Percentiles rank a stretch among this genome's conserved stretches.
These are phyloP conservation scores for Enteromius mattozi DNA, from an alignment of 2,797 vertebrate genomes.

Conservation along the genomic window DNA sequence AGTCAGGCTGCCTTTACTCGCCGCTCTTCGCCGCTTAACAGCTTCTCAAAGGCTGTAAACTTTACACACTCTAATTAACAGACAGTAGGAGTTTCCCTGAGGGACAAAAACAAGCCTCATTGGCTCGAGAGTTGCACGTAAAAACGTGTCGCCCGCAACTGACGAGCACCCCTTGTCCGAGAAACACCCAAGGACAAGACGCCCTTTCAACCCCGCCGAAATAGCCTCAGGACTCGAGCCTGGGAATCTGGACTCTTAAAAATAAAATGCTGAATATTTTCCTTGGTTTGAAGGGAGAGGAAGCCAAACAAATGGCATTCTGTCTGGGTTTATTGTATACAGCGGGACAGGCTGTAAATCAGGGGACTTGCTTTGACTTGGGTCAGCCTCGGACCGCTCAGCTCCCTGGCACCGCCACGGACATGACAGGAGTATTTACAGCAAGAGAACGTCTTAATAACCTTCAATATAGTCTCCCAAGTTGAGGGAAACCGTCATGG, in stretches of 20 bases:
- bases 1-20: constrained; percentile 73
- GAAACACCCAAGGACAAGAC: constrained; percentile 1
- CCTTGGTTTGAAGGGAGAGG: constrained; percentile 38
- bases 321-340: constrained; percentile 41
- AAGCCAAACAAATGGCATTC: constrained; percentile 48
- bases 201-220: constrained; percentile 17
- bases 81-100: constrained; percentile 56
- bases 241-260: constrained; percentile 35
- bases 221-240: neutral
- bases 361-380: neutral
- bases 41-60: constrained; percentile 70
- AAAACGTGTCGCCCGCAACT: neutral
- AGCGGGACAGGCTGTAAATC: constrained; percentile 39
- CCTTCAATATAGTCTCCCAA: neutral
- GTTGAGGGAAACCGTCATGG: neutral
- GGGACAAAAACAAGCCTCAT: neutral
- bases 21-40: constrained; percentile 67
- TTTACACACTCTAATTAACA: constrained; percentile 76
- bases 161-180: neutral
- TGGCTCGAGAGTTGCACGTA: neutral
- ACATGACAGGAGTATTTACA: neutral
- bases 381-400: constrained; percentile 11
- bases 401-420: constrained; percentile 12
- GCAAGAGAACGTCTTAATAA: constrained; percentile 1
- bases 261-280: constrained; percentile 46